These are phyloP conservation scores for Cyprinodon tularosa DNA, from an alignment of 2,113 vertebrate genomes.

Conservation along the genomic window DNA sequence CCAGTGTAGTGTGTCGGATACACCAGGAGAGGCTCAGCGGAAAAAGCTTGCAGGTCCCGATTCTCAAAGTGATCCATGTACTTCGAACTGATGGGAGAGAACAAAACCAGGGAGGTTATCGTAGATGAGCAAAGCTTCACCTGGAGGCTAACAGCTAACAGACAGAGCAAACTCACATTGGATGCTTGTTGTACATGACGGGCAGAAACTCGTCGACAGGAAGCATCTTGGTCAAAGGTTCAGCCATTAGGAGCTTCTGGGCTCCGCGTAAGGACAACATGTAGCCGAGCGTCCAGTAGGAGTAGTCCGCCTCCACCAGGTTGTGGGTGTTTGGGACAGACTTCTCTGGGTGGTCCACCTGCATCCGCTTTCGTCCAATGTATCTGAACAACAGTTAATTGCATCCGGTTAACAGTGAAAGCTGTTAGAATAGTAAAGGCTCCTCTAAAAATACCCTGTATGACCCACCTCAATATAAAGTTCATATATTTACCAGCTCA, in stretches of 20 bases:
- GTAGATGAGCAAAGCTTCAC: neutral
- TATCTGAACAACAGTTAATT: slow-evolving; percentile 71
- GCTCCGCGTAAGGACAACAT: slow-evolving; percentile 88
- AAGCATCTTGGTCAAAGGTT: slow-evolving; percentile 85
- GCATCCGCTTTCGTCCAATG: slow-evolving; percentile 93
- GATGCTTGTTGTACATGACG: slow-evolving; percentile 92
- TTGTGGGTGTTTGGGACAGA: slow-evolving; percentile 86
- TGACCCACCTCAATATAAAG: no score
- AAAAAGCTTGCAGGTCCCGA: slow-evolving; percentile 85
- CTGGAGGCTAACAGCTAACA: neutral
- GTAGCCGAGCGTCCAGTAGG: slow-evolving; percentile 93
- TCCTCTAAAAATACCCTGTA: no score
- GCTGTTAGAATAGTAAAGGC: neutral
- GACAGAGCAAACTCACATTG: slow-evolving; percentile 55
- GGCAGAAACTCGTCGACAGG: slow-evolving; percentile 94
- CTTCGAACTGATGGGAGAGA: slow-evolving; percentile 72
- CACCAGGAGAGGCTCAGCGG: slow-evolving; percentile 86
- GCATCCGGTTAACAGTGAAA: neutral
- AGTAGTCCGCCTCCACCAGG: slow-evolving; percentile 91
- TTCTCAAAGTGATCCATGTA: slow-evolving; percentile 86
- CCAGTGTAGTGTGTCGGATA: slow-evolving; percentile 91
- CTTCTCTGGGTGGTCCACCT: slow-evolving; percentile 88
- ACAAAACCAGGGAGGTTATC: slow-evolving; percentile 8
- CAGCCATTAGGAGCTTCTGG: slow-evolving; percentile 83
- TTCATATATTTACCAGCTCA: no score